A percentile compares a stretch with the other conserved stretches of the same genome.
These are phyloP conservation scores for Chrysina gloriosa DNA, from an alignment of 2,888 invertebrate genomes.

Conservation along the genomic window DNA sequence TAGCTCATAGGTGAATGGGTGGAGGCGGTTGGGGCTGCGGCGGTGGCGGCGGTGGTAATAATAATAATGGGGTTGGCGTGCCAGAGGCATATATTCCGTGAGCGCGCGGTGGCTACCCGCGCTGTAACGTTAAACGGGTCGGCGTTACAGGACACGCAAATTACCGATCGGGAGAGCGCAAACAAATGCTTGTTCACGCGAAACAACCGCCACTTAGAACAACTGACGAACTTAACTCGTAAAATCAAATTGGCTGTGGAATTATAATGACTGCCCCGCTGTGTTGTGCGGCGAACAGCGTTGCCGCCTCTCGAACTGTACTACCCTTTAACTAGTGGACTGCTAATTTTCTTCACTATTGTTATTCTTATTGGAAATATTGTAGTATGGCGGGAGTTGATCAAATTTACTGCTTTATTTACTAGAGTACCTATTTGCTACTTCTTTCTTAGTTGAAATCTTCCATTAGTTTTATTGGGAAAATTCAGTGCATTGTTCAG, in stretches of 20 bases:
- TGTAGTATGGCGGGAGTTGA: too few species aligned
- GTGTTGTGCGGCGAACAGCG: neutral
- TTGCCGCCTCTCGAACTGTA: too few species aligned
- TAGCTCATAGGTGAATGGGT: neutral
- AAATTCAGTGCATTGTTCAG: too few species aligned
- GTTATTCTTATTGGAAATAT: too few species aligned
- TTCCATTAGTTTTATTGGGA: too few species aligned
- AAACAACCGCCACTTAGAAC: slow-evolving; percentile 65
- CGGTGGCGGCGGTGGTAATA: slow-evolving; percentile 9
- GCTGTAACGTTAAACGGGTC: slow-evolving; percentile 66
- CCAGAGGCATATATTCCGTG: slow-evolving; percentile 59
- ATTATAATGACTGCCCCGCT: slow-evolving; percentile 43
- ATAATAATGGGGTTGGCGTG: slow-evolving; percentile 60
- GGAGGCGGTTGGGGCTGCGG: neutral
- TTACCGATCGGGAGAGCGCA: slow-evolving; percentile 65
- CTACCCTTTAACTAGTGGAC: too few species aligned
- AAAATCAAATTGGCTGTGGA: slow-evolving; percentile 58
- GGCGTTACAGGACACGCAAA: slow-evolving; percentile 65
- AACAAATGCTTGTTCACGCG: slow-evolving; percentile 67
- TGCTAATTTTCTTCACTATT: too few species aligned
- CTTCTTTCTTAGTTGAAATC: too few species aligned
- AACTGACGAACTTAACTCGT: slow-evolving; percentile 60
- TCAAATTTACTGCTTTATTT: too few species aligned
- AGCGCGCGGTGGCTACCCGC: slow-evolving; percentile 55
- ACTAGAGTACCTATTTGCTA: too few species aligned